A percentile compares a stretch with the other conserved stretches of the same genome.
phyloP scores from a whole-genome alignment of 2,797 vertebrate genomes.

The Morelia viridis region DNA sequence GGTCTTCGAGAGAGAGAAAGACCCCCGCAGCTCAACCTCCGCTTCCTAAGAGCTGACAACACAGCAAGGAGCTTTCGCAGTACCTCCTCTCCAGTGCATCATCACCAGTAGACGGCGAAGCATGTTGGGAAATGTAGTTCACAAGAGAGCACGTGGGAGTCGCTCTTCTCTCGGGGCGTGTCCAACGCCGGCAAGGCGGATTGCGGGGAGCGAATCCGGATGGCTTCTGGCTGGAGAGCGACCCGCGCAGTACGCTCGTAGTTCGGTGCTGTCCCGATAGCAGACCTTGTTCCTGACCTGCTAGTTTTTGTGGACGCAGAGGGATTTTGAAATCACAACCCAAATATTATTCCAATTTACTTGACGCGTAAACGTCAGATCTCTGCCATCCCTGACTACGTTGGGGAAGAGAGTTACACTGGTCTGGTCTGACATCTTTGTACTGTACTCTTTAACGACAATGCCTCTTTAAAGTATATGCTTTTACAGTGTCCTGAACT shows the following conservation, averaged over 20 bases:
- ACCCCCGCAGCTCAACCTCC: background rate
- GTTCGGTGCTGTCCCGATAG: background rate
- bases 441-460: background rate
- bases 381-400: background rate
- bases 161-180: background rate
- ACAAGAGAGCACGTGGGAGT: background rate
- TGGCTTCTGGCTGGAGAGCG: background rate
- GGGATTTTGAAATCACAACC: background rate
- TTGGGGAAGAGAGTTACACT: background rate
- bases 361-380: background rate
- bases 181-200: background rate
- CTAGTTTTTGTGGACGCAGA: background rate
- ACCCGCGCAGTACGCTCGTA: background rate
- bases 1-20: background rate
- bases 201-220: background rate
- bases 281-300: background rate
- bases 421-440: background rate
- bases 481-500: too few species aligned
- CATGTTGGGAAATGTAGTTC: conserved; percentile 25
- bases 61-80: background rate
- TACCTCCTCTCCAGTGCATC: background rate
- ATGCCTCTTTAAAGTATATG: too few species aligned
- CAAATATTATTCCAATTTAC: background rate
- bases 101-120: background rate
- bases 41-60: conserved; percentile 22